Conservation (phyloP, 2,888 invertebrate species). For the Leptopilina drosophilae region DNA sequence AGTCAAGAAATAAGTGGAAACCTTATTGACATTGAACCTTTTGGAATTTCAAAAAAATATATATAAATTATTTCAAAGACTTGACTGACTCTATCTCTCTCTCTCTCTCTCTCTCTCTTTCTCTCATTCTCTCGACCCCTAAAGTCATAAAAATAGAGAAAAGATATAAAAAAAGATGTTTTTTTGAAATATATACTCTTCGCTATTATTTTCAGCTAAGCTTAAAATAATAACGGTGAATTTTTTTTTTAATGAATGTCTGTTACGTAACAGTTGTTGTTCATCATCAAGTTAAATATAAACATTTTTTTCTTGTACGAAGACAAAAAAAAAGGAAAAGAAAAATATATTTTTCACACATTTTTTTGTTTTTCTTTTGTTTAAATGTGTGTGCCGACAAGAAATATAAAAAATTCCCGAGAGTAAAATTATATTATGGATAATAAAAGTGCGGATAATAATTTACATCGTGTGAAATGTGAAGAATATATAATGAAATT, state of each 20-base stretch:
- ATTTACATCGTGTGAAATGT: conserved; percentile 14
- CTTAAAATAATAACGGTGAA: background rate
- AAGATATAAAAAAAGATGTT: background rate
- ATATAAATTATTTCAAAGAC: conserved; percentile 15
- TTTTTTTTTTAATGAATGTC: background rate
- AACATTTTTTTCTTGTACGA: too few relatives aligned
- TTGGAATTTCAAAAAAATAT: conserved; percentile 4
- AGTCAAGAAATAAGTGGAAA: conserved; percentile 24
- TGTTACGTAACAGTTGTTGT: background rate
- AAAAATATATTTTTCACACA: too few relatives aligned
- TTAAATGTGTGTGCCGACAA: too few relatives aligned
- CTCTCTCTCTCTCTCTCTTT: too few relatives aligned
- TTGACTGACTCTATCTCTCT: background rate
- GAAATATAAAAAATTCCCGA: too few relatives aligned
- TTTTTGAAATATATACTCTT: conserved; percentile 6
- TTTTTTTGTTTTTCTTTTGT: too few relatives aligned
- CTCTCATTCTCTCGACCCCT: background rate
- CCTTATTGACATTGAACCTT: conserved; percentile 29
- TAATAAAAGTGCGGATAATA: background rate
- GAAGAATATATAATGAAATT: conserved; percentile 16
- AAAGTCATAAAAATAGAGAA: conserved; percentile 3
- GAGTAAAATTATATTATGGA: background rate
- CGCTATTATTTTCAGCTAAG: background rate
- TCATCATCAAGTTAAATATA: too few relatives aligned
- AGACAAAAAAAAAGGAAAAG: too few relatives aligned